Evolutionary conservation across 1,140 invertebrate species (phyloP), one percentile per base, ranked within the genome.

Genomic region (Cherax destructor): DNA sequence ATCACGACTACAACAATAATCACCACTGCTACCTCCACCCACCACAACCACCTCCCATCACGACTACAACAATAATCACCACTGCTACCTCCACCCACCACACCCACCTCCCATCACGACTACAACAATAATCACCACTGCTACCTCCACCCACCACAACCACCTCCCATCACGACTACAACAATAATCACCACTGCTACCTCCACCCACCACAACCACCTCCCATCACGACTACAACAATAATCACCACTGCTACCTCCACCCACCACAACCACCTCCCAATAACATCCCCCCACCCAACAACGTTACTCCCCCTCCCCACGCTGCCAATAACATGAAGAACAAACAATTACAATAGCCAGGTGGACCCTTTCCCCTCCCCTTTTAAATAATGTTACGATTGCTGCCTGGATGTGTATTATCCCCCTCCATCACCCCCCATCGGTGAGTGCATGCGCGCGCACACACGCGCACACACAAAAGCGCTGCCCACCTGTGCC

Each of bases 351-450:
- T 7, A 5, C 6, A 74, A 24, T 74, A 74, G 24, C 69, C 69
- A 74, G 69, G 69, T 74, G 69, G 21, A 24, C 24, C 30, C 16
- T 24, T 13, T n/a, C 24, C 52, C 69, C 69, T n/a, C n/a, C 11
- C 69, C 69, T 21, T 18, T 24, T 81, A 81, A 81, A 56, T 65
- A 65, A 65, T 65, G 50, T 81, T 81, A 81, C 79, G 79, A 81
- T 56, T 56, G 7, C 69, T 30, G 24, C 21, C 69, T 24, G 69
- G 69, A 7, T 5, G 24, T 21, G 18, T n/a, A 74, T 74, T 24
- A 30, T 74, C 24, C 69, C 69, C 69, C 69, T 30, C 5, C n/a
- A 30, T 74, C 69, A 74, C 13, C 61, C 16, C 13, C 61, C 30
- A 41, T 41, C 30, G 2, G 30, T 2, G 30, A 41, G 30, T 41